Evolutionary conservation across 1,140 invertebrate species (phyloP).

Genomic region (Macrobrachium rosenbergii): DNA sequence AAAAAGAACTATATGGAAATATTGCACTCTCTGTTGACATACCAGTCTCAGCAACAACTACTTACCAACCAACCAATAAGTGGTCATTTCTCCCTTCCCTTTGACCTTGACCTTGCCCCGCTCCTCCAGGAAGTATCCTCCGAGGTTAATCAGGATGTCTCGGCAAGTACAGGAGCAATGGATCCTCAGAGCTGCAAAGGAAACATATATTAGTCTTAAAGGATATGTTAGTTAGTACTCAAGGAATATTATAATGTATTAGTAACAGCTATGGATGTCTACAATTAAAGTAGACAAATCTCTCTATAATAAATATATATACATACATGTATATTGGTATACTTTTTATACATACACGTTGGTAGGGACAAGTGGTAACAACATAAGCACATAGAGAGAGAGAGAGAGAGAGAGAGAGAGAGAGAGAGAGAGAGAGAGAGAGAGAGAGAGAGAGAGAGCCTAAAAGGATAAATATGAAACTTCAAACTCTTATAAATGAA

Average conservation of each 20-base stretch:
- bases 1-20: too few relatives aligned
- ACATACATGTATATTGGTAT: background rate
- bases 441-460: too few relatives aligned
- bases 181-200: constrained; percentile 80
- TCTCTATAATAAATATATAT: background rate
- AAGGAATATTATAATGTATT: too few relatives aligned
- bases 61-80: constrained; percentile 68
- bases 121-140: constrained; percentile 86
- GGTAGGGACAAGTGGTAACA: too few relatives aligned
- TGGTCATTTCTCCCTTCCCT: constrained; percentile 72
- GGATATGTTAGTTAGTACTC: background rate
- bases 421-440: background rate
- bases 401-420: background rate
- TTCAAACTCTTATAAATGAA: too few relatives aligned
- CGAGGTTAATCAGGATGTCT: constrained; percentile 80
- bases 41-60: background rate
- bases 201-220: background rate
- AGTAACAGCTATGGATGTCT: too few relatives aligned
- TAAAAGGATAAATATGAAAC: too few relatives aligned
- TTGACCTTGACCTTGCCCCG: constrained; percentile 87
- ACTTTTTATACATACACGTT: background rate
- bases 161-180: constrained; percentile 86
- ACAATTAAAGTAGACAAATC: too few relatives aligned
- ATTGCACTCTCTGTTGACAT: background rate
- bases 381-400: too few relatives aligned